Conservation (phyloP, 2,113 vertebrate genomes). For the Phaethornis superciliosus region DNA sequence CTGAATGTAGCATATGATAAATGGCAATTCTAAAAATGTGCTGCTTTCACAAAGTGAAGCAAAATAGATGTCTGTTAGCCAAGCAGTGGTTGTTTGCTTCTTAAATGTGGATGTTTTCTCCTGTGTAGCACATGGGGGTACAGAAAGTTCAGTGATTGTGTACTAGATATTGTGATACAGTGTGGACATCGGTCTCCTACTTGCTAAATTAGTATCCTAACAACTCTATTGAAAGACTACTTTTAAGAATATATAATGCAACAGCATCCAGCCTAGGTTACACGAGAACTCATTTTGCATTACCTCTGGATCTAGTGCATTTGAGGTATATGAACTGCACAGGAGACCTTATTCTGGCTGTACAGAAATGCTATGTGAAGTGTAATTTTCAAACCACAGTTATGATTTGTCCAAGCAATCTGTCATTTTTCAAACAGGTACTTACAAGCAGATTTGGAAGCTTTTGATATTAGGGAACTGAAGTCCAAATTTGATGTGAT, state of each 20-base stretch:
- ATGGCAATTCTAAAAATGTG: background rate
- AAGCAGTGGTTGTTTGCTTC: background rate
- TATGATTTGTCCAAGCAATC: background rate
- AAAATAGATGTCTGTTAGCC: background rate
- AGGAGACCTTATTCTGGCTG: background rate
- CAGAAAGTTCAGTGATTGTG: background rate
- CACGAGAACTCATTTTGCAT: background rate
- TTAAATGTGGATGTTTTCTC: background rate
- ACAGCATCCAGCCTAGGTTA: background rate
- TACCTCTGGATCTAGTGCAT: background rate
- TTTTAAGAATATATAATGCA: background rate
- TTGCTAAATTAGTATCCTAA: background rate
- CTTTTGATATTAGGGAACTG: slow-evolving; percentile 92
- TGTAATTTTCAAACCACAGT: background rate
- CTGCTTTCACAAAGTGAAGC: background rate
- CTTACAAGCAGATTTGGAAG: slow-evolving; percentile 91
- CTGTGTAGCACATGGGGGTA: rapidly evolving
- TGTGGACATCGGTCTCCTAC: background rate
- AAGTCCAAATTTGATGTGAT: slow-evolving; percentile 97
- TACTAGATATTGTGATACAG: background rate
- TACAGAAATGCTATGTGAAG: background rate
- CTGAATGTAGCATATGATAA: background rate
- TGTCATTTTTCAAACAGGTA: slow-evolving; percentile 79
- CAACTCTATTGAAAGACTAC: background rate
- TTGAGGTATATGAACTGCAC: background rate